Conservation (phyloP, 2,888 invertebrate genomes). For the Kryphioiulus occultus region DNA sequence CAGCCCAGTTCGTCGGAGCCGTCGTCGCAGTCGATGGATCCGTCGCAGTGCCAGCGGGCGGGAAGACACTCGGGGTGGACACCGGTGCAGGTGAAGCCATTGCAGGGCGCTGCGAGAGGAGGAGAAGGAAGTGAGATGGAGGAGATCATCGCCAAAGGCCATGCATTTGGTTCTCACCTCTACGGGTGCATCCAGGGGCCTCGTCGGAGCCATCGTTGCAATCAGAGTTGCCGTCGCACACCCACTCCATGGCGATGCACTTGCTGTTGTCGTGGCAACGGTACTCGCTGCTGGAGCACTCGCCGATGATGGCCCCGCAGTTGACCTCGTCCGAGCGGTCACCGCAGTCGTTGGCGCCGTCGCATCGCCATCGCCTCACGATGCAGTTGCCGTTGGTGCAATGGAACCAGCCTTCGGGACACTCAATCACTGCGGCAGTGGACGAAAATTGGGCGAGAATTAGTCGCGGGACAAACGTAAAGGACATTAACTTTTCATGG, state of each 20-base stretch:
- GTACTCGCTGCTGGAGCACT: slow-evolving; percentile 56
- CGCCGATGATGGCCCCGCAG: slow-evolving; percentile 60
- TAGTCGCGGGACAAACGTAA: no score
- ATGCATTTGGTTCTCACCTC: no score
- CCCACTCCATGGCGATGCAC: slow-evolving; percentile 62
- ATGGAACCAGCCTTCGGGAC: slow-evolving; percentile 53
- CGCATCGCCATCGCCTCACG: slow-evolving; percentile 59
- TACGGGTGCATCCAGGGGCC: slow-evolving; percentile 58
- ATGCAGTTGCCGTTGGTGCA: slow-evolving; percentile 58
- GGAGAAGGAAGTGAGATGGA: no score
- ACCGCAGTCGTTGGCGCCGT: slow-evolving; percentile 65
- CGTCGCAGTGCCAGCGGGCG: slow-evolving; percentile 58
- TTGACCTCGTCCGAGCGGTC: slow-evolving; percentile 71
- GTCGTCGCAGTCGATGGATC: slow-evolving; percentile 66
- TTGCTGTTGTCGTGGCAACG: slow-evolving; percentile 56
- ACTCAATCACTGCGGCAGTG: background rate
- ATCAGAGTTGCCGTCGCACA: slow-evolving; percentile 63
- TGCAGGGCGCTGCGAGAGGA: slow-evolving; percentile 55
- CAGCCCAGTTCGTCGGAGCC: slow-evolving; percentile 56
- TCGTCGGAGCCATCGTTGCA: slow-evolving; percentile 65
- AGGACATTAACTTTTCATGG: no score
- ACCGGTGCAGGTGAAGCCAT: slow-evolving; percentile 70
- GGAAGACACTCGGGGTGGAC: slow-evolving; percentile 60
- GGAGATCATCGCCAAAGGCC: no score
- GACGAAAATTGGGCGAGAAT: no score